Percentiles rank a stretch among this genome's conserved stretches.
phyloP scores from a whole-genome alignment of 2,888 invertebrate genomes.

The Lottia scabra region DNA sequence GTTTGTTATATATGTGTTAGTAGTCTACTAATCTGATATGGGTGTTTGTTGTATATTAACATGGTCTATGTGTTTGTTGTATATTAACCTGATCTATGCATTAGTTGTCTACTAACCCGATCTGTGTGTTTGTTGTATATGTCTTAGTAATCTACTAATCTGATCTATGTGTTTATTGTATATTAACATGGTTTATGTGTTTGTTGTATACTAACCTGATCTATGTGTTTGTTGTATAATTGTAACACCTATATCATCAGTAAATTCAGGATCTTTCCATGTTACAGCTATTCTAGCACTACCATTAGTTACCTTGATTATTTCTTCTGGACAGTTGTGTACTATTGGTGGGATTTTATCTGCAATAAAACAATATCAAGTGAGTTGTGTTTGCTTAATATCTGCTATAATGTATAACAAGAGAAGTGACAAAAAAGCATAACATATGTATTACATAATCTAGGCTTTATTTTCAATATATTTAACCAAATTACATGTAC shows the following conservation, averaged over 20 bases:
- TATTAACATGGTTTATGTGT: slow-evolving; percentile 49
- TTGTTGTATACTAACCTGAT: slow-evolving; percentile 47
- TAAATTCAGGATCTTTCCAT: slow-evolving; percentile 52
- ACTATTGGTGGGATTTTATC: slow-evolving; percentile 52
- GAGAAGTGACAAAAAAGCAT: too few species aligned
- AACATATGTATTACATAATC: too few species aligned
- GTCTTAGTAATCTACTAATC: too few species aligned
- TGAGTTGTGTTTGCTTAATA: too few species aligned
- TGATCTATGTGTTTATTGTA: slow-evolving; percentile 46
- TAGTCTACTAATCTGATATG: slow-evolving; percentile 46
- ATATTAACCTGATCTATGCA: too few species aligned
- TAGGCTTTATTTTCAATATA: too few species aligned
- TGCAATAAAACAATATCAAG: slow-evolving; percentile 24
- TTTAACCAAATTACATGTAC: too few species aligned
- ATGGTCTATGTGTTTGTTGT: slow-evolving; percentile 47
- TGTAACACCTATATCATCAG: slow-evolving; percentile 42
- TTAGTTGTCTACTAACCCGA: slow-evolving; percentile 50
- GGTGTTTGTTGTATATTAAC: slow-evolving; percentile 48
- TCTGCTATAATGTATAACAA: too few species aligned
- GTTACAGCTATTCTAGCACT: slow-evolving; percentile 39
- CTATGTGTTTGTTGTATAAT: slow-evolving; percentile 44
- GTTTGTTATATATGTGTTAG: slow-evolving; percentile 43
- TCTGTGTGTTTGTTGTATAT: slow-evolving; percentile 44
- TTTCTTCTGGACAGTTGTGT: slow-evolving; percentile 44
- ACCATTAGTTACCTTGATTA: slow-evolving; percentile 30